Conservation (phyloP, 2,797 vertebrate species). For the Sciurus vulgaris region DNA sequence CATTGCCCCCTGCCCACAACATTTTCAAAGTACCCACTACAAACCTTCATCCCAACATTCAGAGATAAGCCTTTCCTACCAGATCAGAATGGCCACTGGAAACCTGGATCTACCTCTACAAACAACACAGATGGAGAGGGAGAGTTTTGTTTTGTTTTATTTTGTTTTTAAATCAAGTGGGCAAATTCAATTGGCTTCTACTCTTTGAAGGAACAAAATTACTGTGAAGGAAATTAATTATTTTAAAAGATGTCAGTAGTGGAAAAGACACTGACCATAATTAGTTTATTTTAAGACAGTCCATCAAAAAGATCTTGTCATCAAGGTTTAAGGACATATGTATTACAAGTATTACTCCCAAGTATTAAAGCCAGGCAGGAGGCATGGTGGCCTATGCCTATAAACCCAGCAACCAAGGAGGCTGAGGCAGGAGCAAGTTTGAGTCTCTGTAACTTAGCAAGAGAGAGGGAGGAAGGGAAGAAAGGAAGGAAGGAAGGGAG, state of each 20-base stretch:
- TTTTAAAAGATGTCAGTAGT: conserved; percentile 40
- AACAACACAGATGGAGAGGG: neutral
- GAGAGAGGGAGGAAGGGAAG: too few species aligned
- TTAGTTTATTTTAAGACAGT: conserved; percentile 28
- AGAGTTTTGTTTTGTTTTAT: too few species aligned
- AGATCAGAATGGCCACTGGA: neutral
- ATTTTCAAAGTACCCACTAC: neutral
- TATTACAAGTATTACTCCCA: too few species aligned
- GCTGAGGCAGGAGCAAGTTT: too few species aligned
- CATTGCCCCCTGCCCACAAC: neutral
- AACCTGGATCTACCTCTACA: neutral
- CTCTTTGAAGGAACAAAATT: conserved; percentile 30
- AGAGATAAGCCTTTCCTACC: neutral
- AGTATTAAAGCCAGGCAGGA: too few species aligned
- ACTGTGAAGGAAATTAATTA: neutral
- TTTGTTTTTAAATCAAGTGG: neutral
- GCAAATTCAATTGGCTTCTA: neutral
- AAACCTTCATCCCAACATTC: neutral
- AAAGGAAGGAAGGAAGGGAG: too few species aligned
- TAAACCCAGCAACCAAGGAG: too few species aligned
- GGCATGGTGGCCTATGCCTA: too few species aligned
- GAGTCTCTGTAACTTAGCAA: too few species aligned
- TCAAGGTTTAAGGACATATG: neutral
- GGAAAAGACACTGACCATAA: conserved; percentile 26
- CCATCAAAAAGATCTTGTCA: neutral